Conservation (phyloP, 2,888 invertebrate species). For the Tetragonula carbonaria region DNA sequence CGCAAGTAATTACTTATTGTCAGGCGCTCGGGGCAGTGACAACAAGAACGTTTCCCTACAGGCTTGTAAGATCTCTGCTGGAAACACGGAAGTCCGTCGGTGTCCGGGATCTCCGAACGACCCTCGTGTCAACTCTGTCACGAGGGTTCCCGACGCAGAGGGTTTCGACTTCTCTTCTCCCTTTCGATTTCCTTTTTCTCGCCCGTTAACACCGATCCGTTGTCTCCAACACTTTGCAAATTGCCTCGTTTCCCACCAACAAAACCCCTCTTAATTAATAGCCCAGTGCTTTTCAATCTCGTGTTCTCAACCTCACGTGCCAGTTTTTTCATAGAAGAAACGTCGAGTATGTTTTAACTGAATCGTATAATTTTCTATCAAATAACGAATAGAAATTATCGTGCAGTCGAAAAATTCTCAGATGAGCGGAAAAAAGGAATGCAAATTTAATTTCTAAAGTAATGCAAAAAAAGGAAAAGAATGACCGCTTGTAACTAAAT, state of each 20-base stretch:
- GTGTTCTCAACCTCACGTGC: neutral
- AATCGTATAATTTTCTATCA: no score
- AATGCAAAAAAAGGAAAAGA: no score
- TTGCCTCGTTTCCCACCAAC: constrained; percentile 69
- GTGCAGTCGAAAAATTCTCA: no score
- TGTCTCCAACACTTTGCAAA: constrained; percentile 63
- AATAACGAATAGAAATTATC: no score
- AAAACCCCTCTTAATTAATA: constrained; percentile 69
- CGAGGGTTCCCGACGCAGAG: constrained; percentile 44
- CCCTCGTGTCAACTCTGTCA: constrained; percentile 38
- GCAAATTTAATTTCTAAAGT: no score
- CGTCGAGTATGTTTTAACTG: no score
- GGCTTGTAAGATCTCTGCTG: constrained; percentile 66
- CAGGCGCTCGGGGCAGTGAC: constrained; percentile 36
- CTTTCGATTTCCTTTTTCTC: constrained; percentile 48
- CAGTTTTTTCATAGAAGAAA: no score
- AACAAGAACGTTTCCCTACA: constrained; percentile 51
- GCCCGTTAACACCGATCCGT: constrained; percentile 47
- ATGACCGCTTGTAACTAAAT: no score
- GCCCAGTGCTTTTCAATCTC: constrained; percentile 35
- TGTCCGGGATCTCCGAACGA: constrained; percentile 20
- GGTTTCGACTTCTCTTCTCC: constrained; percentile 42
- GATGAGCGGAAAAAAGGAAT: no score
- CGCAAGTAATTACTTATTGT: constrained; percentile 67
- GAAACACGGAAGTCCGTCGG: constrained; percentile 62